Conservation (phyloP, 2,888 invertebrate genomes). For the Epirrhoe tristata region DNA sequence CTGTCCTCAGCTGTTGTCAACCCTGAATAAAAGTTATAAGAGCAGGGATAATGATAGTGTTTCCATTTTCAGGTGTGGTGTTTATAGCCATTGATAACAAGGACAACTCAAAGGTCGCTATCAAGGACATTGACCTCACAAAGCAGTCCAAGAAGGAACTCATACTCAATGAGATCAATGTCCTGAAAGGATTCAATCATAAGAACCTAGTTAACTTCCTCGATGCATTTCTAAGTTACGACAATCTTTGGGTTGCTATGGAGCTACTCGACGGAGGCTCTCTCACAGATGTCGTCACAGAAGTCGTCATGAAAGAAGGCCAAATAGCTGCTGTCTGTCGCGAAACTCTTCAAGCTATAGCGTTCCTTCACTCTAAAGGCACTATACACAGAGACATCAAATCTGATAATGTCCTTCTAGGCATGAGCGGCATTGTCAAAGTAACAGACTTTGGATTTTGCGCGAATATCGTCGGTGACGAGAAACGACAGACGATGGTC, state of each 20-base stretch:
- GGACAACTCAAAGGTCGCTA: slow-evolving; percentile 92
- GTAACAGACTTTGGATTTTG: slow-evolving; percentile 99
- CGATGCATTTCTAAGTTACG: slow-evolving; percentile 95
- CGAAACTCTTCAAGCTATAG: slow-evolving; percentile 93
- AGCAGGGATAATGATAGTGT: slow-evolving; percentile 9
- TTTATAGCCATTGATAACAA: slow-evolving; percentile 94
- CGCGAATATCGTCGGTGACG: slow-evolving; percentile 97
- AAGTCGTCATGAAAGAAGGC: slow-evolving; percentile 98
- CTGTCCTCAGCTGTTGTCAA: no score
- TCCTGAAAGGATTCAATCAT: slow-evolving; percentile 96
- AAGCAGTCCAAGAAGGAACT: slow-evolving; percentile 98
- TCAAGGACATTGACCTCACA: slow-evolving; percentile 97
- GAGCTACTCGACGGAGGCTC: slow-evolving; percentile 98
- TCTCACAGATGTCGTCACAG: slow-evolving; percentile 98
- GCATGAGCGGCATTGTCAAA: slow-evolving; percentile 96
- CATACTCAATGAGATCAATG: slow-evolving; percentile 97
- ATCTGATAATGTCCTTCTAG: slow-evolving; percentile 97
- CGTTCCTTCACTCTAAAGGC: slow-evolving; percentile 94
- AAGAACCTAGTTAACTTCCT: slow-evolving; percentile 98
- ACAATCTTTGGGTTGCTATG: slow-evolving; percentile 98
- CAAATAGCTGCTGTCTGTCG: slow-evolving; percentile 98
- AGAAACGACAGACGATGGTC: slow-evolving; percentile 98
- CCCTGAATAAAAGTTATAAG: neutral
- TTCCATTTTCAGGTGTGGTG: slow-evolving; percentile 89
- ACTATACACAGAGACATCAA: slow-evolving; percentile 98